phyloP scores from a whole-genome alignment of 2,888 invertebrate species.

The Scaptomyza flava region DNA sequence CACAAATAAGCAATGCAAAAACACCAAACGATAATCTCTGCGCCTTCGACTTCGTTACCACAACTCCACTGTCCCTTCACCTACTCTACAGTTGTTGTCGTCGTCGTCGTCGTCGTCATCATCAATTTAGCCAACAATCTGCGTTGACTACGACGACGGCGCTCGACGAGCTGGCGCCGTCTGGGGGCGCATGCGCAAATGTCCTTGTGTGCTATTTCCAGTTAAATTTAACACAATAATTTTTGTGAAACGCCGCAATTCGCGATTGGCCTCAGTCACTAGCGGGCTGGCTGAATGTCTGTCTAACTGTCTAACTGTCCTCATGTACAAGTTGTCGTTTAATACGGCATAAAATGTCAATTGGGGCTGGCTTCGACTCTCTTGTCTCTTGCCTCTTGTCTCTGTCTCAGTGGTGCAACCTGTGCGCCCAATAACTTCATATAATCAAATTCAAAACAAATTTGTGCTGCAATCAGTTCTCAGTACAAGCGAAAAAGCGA shows the following conservation, averaged over 20 bases:
- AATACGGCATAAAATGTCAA: constrained; percentile 77
- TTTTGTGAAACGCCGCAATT: constrained; percentile 74
- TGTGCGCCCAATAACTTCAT: constrained; percentile 61
- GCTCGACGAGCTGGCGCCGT: constrained; percentile 71
- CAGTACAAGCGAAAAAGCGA: constrained; percentile 47
- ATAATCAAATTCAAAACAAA: constrained; percentile 80
- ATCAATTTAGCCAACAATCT: constrained; percentile 75
- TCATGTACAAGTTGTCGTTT: constrained; percentile 56
- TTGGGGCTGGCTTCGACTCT: constrained; percentile 54
- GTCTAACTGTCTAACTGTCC: constrained; percentile 19
- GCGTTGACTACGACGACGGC: constrained; percentile 53
- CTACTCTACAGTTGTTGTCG: not conserved
- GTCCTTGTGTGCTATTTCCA: constrained; percentile 80
- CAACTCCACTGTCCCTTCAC: not conserved
- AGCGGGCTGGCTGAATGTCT: constrained; percentile 33
- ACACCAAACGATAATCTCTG: constrained; percentile 66
- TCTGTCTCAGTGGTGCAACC: constrained; percentile 40
- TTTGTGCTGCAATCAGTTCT: constrained; percentile 64
- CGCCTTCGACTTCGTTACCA: constrained; percentile 16
- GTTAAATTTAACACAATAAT: constrained; percentile 76
- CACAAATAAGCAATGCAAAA: constrained; percentile 34
- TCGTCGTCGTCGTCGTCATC: constrained; percentile 52
- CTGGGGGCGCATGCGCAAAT: constrained; percentile 74
- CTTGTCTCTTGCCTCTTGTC: constrained; percentile 10
- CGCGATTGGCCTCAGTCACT: constrained; percentile 60